These are phyloP conservation scores for Sitodiplosis mosellana DNA, from an alignment of 1,140 invertebrate genomes.

Conservation along the genomic window DNA sequence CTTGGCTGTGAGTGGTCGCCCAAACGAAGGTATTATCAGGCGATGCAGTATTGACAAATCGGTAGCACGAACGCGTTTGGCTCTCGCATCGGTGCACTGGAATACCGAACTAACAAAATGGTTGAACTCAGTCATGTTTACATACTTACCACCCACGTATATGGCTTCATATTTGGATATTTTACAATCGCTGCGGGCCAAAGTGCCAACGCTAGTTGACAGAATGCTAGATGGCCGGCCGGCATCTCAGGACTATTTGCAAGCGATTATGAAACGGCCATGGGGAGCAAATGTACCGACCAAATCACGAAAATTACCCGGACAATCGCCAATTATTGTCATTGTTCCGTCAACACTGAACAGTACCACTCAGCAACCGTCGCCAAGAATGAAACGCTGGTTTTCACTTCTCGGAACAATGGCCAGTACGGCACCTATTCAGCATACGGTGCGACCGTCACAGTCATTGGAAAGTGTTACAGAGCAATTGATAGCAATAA, in stretches of 20 bases:
- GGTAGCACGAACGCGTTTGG: constrained; percentile 41
- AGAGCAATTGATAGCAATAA: constrained; percentile 49
- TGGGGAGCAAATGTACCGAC: constrained; percentile 48
- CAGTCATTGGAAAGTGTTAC: constrained; percentile 21
- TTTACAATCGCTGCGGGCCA: constrained; percentile 52
- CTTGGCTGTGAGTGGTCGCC: constrained; percentile 33
- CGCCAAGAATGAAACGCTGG: constrained; percentile 49
- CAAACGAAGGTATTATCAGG: constrained; percentile 45
- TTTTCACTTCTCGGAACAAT: constrained; percentile 43
- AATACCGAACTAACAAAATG: constrained; percentile 54
- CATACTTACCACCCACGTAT: constrained; percentile 46
- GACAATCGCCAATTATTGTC: constrained; percentile 46
- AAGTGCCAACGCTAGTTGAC: constrained; percentile 59
- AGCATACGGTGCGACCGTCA: constrained; percentile 13
- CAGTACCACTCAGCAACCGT: constrained; percentile 22
- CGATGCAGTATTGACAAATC: constrained; percentile 51
- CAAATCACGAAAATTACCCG: constrained; percentile 44
- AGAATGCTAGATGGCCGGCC: constrained; percentile 42
- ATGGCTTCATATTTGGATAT: constrained; percentile 63
- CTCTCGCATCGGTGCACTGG: constrained; percentile 47
- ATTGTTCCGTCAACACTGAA: constrained; percentile 40
- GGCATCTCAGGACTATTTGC: constrained; percentile 34
- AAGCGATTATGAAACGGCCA: constrained; percentile 46
- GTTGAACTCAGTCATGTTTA: constrained; percentile 56
- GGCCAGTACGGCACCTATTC: constrained; percentile 48